Evolutionary conservation across 2,113 vertebrate species (phyloP).

Genomic region (Erinaceus europaeus): DNA sequence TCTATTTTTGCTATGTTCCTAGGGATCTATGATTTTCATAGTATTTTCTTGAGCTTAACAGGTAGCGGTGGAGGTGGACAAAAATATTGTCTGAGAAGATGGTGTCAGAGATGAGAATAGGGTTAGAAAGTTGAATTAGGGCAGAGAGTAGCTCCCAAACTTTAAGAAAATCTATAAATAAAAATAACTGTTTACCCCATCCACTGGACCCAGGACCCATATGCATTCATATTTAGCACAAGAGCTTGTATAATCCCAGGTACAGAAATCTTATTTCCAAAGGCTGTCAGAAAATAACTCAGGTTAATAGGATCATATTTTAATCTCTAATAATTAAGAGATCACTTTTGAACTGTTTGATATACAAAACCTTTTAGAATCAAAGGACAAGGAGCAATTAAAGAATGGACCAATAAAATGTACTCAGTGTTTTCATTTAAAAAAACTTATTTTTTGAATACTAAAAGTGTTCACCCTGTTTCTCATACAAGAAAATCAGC

Average conservation of each 20-base stretch:
- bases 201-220: no score
- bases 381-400: neutral
- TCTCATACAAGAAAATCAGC: neutral
- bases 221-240: no score
- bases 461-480: neutral
- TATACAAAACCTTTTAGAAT: neutral
- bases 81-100: no score
- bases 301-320: neutral
- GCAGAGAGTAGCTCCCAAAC: no score
- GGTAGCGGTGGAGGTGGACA: no score
- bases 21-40: no score
- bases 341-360: neutral
- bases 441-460: constrained; percentile 21
- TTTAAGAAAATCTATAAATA: no score
- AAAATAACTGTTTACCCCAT: no score
- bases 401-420: neutral
- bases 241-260: constrained; percentile 60
- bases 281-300: constrained; percentile 41
- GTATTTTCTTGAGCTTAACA: no score
- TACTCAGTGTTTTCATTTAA: neutral
- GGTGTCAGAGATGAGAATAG: no score
- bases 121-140: no score
- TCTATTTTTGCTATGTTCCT: no score
- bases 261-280: constrained; percentile 76
- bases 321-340: neutral